Evolutionary conservation across 2,797 vertebrate genomes (phyloP).

Genomic region (Hydrocynus forskahlii): DNA sequence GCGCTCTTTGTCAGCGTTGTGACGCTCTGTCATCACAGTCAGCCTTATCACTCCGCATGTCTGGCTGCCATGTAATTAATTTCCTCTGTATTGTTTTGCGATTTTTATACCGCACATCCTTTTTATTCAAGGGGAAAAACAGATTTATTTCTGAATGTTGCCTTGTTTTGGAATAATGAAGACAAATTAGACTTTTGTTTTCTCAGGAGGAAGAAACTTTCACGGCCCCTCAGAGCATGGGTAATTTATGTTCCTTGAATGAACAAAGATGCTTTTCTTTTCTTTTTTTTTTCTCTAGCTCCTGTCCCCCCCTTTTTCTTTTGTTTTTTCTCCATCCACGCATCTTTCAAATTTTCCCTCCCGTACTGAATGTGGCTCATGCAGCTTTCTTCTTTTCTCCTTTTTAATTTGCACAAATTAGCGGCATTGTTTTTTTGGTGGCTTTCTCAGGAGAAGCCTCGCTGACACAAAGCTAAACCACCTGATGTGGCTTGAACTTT

Average conservation of each 20-base stretch:
- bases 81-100: constrained; percentile 51
- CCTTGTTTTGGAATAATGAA: constrained; percentile 67
- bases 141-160: constrained; percentile 57
- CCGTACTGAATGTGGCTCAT: constrained; percentile 41
- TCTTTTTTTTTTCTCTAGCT: constrained; percentile 33
- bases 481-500: background rate
- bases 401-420: constrained; percentile 51
- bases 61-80: constrained; percentile 60
- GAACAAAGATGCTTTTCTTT: constrained; percentile 54
- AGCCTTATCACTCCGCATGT: constrained; percentile 47
- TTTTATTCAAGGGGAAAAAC: constrained; percentile 38
- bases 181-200: constrained; percentile 67
- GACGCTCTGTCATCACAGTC: constrained; percentile 49
- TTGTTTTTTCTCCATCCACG: constrained; percentile 30
- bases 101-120: constrained; percentile 43
- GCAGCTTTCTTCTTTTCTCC: constrained; percentile 27
- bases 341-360: constrained; percentile 22
- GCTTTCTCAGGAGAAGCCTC: constrained; percentile 28
- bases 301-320: constrained; percentile 14
- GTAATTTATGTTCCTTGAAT: constrained; percentile 57
- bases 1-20: constrained; percentile 43
- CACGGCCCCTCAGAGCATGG: constrained; percentile 43
- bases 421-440: constrained; percentile 28
- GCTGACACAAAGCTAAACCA: constrained; percentile 1
- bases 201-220: constrained; percentile 54